A percentile compares a stretch with the other conserved stretches of the same genome.
Evolutionary conservation across 2,888 invertebrate genomes (phyloP).

Genomic region (Drosophila kokeensis): DNA sequence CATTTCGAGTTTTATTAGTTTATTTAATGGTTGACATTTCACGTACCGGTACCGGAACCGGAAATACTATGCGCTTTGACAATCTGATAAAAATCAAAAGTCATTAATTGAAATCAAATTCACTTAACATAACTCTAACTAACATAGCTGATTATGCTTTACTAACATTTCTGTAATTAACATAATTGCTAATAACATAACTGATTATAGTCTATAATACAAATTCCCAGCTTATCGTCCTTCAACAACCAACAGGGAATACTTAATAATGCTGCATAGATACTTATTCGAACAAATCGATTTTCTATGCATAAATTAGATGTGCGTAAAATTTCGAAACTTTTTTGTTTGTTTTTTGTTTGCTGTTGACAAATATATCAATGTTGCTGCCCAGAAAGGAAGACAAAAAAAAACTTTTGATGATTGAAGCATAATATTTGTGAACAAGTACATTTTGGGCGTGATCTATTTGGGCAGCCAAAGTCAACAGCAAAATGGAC

Average conservation of each 20-base stretch:
- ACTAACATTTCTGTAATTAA: background rate
- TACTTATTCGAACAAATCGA: background rate
- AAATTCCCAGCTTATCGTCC: background rate
- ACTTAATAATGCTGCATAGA: background rate
- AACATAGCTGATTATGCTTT: background rate
- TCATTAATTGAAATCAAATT: background rate
- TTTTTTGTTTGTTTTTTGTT: constrained; percentile 1
- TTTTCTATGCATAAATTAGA: background rate
- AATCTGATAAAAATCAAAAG: background rate
- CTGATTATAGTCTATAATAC: background rate
- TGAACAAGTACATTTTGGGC: constrained; percentile 1
- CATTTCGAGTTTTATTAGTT: no score
- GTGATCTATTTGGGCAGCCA: constrained; percentile 32
- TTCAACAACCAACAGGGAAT: background rate
- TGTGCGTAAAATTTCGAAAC: background rate
- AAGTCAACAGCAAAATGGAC: constrained; percentile 60
- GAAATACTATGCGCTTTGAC: background rate
- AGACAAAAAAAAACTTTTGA: constrained; percentile 7
- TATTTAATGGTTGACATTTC: no score
- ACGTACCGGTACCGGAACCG: background rate
- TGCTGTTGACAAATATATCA: constrained; percentile 31
- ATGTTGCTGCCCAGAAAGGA: background rate
- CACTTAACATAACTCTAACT: background rate
- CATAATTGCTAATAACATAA: background rate
- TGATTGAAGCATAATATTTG: constrained; percentile 54